phyloP scores from a whole-genome alignment of 1,140 invertebrate genomes.

The Drosophila serrata region DNA sequence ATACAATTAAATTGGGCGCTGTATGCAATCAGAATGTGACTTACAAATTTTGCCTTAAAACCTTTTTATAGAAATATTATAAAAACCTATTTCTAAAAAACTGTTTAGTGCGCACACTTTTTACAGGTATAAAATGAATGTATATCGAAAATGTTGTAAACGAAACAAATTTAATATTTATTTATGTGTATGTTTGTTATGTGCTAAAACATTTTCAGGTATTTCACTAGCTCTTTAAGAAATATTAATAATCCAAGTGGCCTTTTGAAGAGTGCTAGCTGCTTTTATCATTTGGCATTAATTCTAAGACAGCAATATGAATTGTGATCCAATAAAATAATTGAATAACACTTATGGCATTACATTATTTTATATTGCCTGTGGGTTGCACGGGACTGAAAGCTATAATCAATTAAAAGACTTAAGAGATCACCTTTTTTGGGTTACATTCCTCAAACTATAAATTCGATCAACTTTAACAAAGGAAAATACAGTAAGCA shows the following conservation, averaged over 20 bases:
- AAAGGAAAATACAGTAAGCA: not conserved
- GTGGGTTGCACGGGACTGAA: not conserved
- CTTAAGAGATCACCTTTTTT: not conserved
- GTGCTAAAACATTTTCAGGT: slow-evolving; percentile 20
- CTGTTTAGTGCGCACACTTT: slow-evolving; percentile 64
- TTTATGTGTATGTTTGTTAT: slow-evolving; percentile 16
- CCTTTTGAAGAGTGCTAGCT: slow-evolving; percentile 17
- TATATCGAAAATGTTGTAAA: slow-evolving; percentile 44
- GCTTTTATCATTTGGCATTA: slow-evolving; percentile 62
- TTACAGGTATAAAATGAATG: slow-evolving; percentile 47
- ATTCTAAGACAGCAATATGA: slow-evolving; percentile 73
- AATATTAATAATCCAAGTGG: slow-evolving; percentile 13
- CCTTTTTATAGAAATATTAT: slow-evolving; percentile 36
- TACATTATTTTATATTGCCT: not conserved
- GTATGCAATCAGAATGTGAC: slow-evolving; percentile 76
- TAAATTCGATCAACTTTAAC: not conserved
- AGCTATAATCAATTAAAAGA: not conserved
- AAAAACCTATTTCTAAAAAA: slow-evolving; percentile 10
- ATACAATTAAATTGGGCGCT: slow-evolving; percentile 52
- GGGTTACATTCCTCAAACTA: not conserved
- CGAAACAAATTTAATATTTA: slow-evolving; percentile 6
- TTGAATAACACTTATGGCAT: not conserved
- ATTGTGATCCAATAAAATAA: slow-evolving; percentile 66
- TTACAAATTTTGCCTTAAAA: slow-evolving; percentile 72
- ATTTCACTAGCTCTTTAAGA: slow-evolving; percentile 23